Percentiles rank a stretch among this genome's conserved stretches.
phyloP scores from a whole-genome alignment of 2,888 invertebrate genomes.

The Chloromyia formosa region DNA sequence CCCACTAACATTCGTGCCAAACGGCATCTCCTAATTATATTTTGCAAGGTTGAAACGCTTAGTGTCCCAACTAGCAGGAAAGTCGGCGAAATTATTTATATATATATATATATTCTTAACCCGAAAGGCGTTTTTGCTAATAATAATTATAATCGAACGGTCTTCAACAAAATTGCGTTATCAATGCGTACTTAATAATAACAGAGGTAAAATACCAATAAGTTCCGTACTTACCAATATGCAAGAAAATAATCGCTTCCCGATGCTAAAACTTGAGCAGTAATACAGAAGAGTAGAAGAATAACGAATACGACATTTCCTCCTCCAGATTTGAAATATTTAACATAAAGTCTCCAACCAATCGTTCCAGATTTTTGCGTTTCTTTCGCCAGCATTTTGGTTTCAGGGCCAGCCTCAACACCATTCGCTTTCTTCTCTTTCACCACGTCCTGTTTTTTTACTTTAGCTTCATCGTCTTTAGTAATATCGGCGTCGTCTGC shows the following conservation, averaged over 20 bases:
- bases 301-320: slow-evolving; percentile 69
- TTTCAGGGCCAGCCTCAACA: slow-evolving; percentile 58
- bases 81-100: too few species aligned
- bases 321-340: slow-evolving; percentile 78
- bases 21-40: too few species aligned
- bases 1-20: too few species aligned
- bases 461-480: slow-evolving; percentile 56
- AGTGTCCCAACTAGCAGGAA: too few species aligned
- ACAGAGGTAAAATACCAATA: too few species aligned
- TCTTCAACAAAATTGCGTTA: too few species aligned
- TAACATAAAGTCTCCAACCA: slow-evolving; percentile 69
- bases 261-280: slow-evolving; percentile 77
- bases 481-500: slow-evolving; percentile 59
- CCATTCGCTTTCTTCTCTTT: slow-evolving; percentile 69
- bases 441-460: slow-evolving; percentile 60
- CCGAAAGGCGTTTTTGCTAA: too few species aligned
- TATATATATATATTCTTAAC: too few species aligned
- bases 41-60: too few species aligned
- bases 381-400: slow-evolving; percentile 67
- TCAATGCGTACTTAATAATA: too few species aligned
- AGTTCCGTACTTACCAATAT: slow-evolving; percentile 70
- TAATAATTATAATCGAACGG: too few species aligned
- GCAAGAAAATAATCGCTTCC: slow-evolving; percentile 82
- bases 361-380: slow-evolving; percentile 71
- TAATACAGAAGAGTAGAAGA: slow-evolving; percentile 70